Conservation (phyloP, 2,888 invertebrate genomes). For the Sialis fuliginosa region DNA sequence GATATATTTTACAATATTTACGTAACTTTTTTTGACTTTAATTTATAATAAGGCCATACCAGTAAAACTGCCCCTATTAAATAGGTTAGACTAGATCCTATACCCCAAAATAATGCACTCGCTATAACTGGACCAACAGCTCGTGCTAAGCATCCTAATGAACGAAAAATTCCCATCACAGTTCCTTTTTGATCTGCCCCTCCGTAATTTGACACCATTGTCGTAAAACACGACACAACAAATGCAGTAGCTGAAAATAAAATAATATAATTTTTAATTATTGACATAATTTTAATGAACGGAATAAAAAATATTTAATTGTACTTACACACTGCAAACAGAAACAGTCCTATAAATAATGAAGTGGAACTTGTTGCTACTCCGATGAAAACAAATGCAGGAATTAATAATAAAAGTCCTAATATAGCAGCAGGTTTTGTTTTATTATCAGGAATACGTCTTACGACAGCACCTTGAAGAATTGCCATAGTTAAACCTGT, state of each 20-base stretch:
- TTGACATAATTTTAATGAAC: slow-evolving; percentile 4
- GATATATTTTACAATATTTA: background rate
- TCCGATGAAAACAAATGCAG: slow-evolving; percentile 73
- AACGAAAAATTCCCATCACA: slow-evolving; percentile 84
- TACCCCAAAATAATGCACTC: slow-evolving; percentile 81
- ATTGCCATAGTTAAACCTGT: slow-evolving; percentile 69
- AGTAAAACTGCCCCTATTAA: slow-evolving; percentile 58
- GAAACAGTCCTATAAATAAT: slow-evolving; percentile 65
- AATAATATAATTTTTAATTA: slow-evolving; percentile 5
- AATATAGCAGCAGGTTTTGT: slow-evolving; percentile 52
- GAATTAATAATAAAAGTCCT: slow-evolving; percentile 70
- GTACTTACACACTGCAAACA: slow-evolving; percentile 80
- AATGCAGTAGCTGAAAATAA: slow-evolving; percentile 56
- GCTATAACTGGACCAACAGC: slow-evolving; percentile 82
- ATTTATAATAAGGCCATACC: slow-evolving; percentile 54
- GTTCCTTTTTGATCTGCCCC: slow-evolving; percentile 74
- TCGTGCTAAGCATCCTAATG: slow-evolving; percentile 83
- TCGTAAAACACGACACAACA: slow-evolving; percentile 90
- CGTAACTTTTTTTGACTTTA: slow-evolving; percentile 19
- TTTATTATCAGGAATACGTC: slow-evolving; percentile 54
- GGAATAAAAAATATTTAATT: background rate
- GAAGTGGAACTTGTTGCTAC: slow-evolving; percentile 39
- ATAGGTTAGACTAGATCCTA: slow-evolving; percentile 72
- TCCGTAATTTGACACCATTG: slow-evolving; percentile 73
- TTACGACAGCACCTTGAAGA: slow-evolving; percentile 76